Evolutionary conservation across 2,888 invertebrate genomes (phyloP).

Genomic region (Aphrophora alni): DNA sequence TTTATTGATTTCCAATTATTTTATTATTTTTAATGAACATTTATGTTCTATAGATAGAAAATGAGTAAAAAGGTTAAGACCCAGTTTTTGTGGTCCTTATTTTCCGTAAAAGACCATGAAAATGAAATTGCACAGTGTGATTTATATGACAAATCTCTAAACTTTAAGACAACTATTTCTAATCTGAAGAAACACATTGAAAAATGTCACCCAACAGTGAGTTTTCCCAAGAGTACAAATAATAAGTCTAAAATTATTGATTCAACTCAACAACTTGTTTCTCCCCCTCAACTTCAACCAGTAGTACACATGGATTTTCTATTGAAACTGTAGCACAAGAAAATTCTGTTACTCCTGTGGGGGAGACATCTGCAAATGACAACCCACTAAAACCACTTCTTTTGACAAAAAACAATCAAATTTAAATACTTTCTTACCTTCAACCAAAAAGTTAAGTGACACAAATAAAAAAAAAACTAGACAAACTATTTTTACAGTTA

Average conservation of each 20-base stretch:
- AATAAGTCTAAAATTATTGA: background rate
- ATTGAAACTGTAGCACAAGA: no score
- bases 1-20: no score
- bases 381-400: background rate
- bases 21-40: no score
- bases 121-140: slow-evolving; percentile 23
- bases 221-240: no score
- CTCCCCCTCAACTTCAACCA: background rate
- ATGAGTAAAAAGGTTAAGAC: slow-evolving; percentile 24
- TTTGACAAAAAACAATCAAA: background rate
- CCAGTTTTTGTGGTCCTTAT: slow-evolving; percentile 10
- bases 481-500: slow-evolving; percentile 12
- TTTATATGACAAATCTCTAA: background rate
- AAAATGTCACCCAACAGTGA: slow-evolving; percentile 21
- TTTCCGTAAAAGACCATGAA: background rate
- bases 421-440: background rate
- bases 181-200: slow-evolving; percentile 23
- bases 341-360: background rate
- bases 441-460: background rate
- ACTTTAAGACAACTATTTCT: background rate
- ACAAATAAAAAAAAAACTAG: slow-evolving; percentile 21
- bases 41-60: no score
- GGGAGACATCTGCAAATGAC: background rate
- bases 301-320: no score
- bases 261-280: background rate